Percentiles rank a stretch among this genome's conserved stretches.
Evolutionary conservation across 2,113 vertebrate species (phyloP).

Genomic region (Aptenodytes patagonicus): DNA sequence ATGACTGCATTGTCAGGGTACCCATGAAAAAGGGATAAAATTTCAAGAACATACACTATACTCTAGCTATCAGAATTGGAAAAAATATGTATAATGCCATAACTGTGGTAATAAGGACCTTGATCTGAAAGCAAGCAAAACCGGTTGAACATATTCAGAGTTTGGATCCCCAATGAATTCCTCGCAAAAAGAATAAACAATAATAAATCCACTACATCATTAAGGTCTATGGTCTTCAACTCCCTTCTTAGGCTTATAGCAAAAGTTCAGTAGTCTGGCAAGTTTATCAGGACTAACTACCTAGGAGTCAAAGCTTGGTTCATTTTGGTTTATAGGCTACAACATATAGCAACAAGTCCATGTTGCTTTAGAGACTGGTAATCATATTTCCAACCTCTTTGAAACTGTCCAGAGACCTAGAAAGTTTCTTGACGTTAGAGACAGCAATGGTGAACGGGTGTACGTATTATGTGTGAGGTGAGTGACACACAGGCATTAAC

Average conservation of each 20-base stretch:
- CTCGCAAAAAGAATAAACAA: neutral
- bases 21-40: neutral
- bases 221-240: neutral
- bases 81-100: neutral
- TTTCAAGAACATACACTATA: neutral
- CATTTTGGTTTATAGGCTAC: neutral
- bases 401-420: neutral
- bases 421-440: neutral
- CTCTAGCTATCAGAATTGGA: neutral
- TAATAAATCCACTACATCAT: neutral
- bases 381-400: neutral
- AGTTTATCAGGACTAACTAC: neutral
- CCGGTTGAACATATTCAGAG: neutral
- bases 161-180: neutral
- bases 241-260: neutral
- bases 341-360: neutral
- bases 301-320: neutral
- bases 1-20: neutral
- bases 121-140: neutral
- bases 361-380: neutral
- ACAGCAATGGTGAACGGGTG: neutral
- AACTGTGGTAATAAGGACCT: neutral
- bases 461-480: accelerated
- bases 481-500: neutral
- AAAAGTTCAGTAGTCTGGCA: neutral